Base-by-base conservation (phyloP, 35 echinoderm and acorn worm genomes). In the Diadema setosum region DNA sequence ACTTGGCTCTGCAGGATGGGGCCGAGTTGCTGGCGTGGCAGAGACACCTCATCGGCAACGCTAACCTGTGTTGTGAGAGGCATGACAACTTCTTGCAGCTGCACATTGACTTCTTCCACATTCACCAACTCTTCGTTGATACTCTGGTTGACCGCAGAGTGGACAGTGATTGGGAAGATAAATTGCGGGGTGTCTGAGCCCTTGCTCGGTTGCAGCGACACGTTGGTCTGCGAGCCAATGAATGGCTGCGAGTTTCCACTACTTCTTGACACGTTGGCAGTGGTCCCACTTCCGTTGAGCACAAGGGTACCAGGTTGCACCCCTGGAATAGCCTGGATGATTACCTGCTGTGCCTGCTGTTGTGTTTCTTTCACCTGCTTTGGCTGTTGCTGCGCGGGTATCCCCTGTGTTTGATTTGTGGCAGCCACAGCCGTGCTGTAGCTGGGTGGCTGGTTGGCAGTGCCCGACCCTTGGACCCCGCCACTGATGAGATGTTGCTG, bases 371-470 rank as follows among this genome's bases (percentile, higher is more conserved):
- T 81, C 43, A 61, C 81, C n/a, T 64, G 32, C 58, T 63, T 33
- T 23, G 64, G 83, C 42, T 80, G 83, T 32, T 86, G 58, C 56
- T 89, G 87, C 31, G 52, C 33, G 36, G 29, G 85, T 25, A 48
- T 57, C 69, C 42, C 42, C 8, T 83, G 46, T 42, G 80, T 40
- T 12, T 45, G 37, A 35, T 91, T 87, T 20, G 81, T 63, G 5
- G 85, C 90, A 36, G 96, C 93, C 40, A 99, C 89, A 11, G 92
- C 92, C 14, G 91, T 85, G 70, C 87, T 94, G 83, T 99, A 99
- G 67, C 96, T 99, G 0, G 96, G 96, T 37, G 93, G 96, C 2
- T 78, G 96, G 85, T 46, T 91, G 93, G 30, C 82, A 35, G 17
- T 42, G 67, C 41, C 39, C 74, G 1, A 70, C n/a, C 73, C 73